These are phyloP conservation scores for Selene dorsalis DNA, from an alignment of 2,797 vertebrate genomes.

Conservation along the genomic window DNA sequence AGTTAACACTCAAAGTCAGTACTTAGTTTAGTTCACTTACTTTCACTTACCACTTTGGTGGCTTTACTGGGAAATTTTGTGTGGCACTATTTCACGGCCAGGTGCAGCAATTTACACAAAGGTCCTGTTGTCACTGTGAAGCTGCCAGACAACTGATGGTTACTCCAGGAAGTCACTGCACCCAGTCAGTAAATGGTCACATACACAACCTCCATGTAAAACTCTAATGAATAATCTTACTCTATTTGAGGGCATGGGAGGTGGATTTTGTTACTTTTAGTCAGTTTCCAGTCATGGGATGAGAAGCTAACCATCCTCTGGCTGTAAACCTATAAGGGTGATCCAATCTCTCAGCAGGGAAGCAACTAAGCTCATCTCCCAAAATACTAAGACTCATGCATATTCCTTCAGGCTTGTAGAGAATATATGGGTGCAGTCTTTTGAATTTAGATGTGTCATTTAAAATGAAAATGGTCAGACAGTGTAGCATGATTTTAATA, in stretches of 20 bases:
- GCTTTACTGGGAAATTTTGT: too few relatives aligned
- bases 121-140: too few relatives aligned
- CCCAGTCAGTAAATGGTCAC: not conserved
- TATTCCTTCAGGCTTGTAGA: not conserved
- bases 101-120: too few relatives aligned
- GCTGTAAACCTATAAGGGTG: not conserved
- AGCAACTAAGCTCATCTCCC: not conserved
- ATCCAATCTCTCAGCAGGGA: not conserved
- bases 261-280: not conserved
- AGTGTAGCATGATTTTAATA: constrained; percentile 13
- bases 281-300: not conserved
- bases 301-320: not conserved
- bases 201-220: not conserved
- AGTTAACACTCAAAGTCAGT: not conserved
- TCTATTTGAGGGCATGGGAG: too few relatives aligned
- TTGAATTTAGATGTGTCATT: not conserved
- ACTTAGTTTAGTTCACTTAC: too few relatives aligned
- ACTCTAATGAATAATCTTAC: not conserved
- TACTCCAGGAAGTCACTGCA: not conserved
- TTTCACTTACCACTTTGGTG: too few relatives aligned
- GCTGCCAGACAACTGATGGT: not conserved
- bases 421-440: too few relatives aligned
- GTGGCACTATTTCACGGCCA: too few relatives aligned
- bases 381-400: too few relatives aligned
- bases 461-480: not conserved